These are phyloP conservation scores for Noctuana brunneofusca DNA, from an alignment of 2,888 invertebrate genomes.

Conservation along the genomic window DNA sequence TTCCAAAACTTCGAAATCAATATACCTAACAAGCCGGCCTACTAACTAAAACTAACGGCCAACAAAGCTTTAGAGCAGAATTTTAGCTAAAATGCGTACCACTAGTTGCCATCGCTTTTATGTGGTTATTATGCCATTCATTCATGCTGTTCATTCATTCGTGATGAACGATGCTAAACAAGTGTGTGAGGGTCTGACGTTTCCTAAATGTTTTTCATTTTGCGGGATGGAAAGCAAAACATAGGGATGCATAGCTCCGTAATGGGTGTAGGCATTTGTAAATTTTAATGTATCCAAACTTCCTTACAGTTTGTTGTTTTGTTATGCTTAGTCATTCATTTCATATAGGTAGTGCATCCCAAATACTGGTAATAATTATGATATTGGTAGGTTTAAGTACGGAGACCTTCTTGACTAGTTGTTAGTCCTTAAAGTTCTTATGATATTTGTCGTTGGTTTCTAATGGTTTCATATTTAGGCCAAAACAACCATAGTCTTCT, in stretches of 20 bases:
- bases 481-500: too few species aligned
- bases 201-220: slow-evolving; percentile 9
- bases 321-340: too few species aligned
- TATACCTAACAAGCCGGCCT: background rate
- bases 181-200: background rate
- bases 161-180: slow-evolving; percentile 15
- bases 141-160: slow-evolving; percentile 11
- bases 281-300: too few species aligned
- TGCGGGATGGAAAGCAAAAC: background rate
- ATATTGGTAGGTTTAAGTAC: too few species aligned
- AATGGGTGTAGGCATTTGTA: background rate
- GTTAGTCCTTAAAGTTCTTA: too few species aligned
- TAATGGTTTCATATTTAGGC: too few species aligned
- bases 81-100: slow-evolving; percentile 8
- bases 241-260: background rate
- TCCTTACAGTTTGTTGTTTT: too few species aligned
- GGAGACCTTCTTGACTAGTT: too few species aligned
- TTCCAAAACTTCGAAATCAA: background rate
- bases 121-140: slow-evolving; percentile 15
- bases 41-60: too few species aligned
- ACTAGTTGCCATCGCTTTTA: slow-evolving; percentile 9
- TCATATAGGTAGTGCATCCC: too few species aligned
- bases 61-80: slow-evolving; percentile 4
- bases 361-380: too few species aligned
- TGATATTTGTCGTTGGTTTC: too few species aligned